Evolutionary conservation across 2,113 vertebrate genomes (phyloP), one percentile per base, ranked within the genome.

Genomic region (Stigmatopora nigra): DNA sequence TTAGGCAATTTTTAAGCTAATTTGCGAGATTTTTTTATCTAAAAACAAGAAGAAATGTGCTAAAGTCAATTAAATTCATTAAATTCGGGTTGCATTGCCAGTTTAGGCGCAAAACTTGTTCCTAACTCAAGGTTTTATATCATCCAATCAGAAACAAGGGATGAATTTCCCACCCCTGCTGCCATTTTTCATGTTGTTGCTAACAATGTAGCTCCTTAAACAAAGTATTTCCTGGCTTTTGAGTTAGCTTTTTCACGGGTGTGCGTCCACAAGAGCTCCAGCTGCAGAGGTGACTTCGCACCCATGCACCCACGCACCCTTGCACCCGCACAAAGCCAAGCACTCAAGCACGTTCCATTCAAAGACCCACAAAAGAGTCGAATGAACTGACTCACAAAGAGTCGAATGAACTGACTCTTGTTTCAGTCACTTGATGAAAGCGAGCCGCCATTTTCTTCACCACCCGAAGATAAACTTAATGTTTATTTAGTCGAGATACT

Each of bases 221-320:
- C 58, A 66, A 65, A 11, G 61, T 41, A 45, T 69, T 55, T 59
- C 71, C 58, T 59, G 25, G 69, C 47, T 25, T 15, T 59, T 57
- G 41, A 7, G 45, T 38, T 45, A 4, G 19, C 56, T 72, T 84
- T 84, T 84, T 84, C 84, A 79, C 87, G 62, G 79, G 58, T 79
- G 76, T 77, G 72, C 65, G 38, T 67, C 72, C 77, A 70, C 79
- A 56, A 83, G 61, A 78, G 80, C 77, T 80, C 77, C 65, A 41
- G 65, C 76, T 82, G 68, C 73, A 74, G 70, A 80, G 80, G 68
- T 76, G 77, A 87, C 79, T 79, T 80, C 78, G 73, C 77, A 81
- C 68, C 75, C 79, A 83, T 31, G 25, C 25, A 31, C 68, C 75
- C 79, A 83, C 3, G 25, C 25, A 31, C 25, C 25, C 25, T 41